Conservation (phyloP, 2,113 vertebrate species). For the Pygoscelis antarcticus region DNA sequence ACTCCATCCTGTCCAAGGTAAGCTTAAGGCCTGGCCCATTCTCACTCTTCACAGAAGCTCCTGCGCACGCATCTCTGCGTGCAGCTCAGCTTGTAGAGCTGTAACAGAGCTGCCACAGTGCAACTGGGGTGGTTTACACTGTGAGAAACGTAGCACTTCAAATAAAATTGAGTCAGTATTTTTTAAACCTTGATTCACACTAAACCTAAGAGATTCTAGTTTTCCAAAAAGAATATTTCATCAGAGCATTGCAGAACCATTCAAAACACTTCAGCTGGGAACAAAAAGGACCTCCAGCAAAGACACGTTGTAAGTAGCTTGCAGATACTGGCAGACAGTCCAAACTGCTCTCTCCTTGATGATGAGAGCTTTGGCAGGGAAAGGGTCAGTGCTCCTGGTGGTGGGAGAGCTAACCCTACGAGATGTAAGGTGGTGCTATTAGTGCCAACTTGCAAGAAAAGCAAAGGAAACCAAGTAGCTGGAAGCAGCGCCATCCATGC, state of each 20-base stretch:
- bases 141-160: background rate
- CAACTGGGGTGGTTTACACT: background rate
- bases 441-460: background rate
- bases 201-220: background rate
- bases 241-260: background rate
- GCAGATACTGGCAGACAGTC: background rate
- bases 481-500: background rate
- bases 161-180: background rate
- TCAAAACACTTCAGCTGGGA: background rate
- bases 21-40: too few relatives aligned
- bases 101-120: background rate
- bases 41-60: background rate
- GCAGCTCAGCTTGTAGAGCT: background rate
- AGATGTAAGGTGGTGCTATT: background rate
- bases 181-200: background rate
- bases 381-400: background rate
- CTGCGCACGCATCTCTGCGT: accelerated
- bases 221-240: background rate
- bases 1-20: background rate
- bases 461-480: background rate
- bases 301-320: background rate
- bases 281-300: background rate
- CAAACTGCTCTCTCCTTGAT: background rate
- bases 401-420: background rate
- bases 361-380: background rate